Evolutionary conservation across 2,797 vertebrate species (phyloP), one percentile per base, ranked within the genome.

Genomic region (Morelia viridis): DNA sequence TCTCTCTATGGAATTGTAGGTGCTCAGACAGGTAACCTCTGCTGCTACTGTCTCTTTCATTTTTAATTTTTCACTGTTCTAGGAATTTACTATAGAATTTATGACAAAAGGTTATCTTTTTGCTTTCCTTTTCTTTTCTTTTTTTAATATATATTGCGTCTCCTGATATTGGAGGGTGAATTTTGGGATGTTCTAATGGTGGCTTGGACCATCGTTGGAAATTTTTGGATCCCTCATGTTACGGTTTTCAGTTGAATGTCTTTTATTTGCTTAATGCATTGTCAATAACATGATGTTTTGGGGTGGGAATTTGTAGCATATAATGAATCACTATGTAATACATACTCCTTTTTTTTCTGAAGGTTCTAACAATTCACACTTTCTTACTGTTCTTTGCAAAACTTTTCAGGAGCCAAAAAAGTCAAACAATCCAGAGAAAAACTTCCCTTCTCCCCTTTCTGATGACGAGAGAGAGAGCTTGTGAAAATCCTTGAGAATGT

Each of bases 341-440:
- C 60, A n/a, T 93, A 93, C 60, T 61, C 85, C 92, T 93, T 96
- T 96, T 95, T 41, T 91, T 89, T 95, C 95, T 97, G 96, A 96
- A 90, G 92, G 96, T 97, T 98, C 97, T 98, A 97, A 98, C 97
- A 96, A 91, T 96, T 97, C 97, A 95, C 95, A 97, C 96, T 98
- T 97, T 97, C 93, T 98, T 97, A 96, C 97, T 98, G 97, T 98
- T 98, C 97, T 98, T 97, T 98, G 97, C 97, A 97, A 98, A 97
- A 97, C 97, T 98, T 98, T 98, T 97, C 97, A 98, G 97, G 97
- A 98, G 95, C 96, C 97, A 97, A 97, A 98, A 97, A 97, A 97
- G 95, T 96, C 97, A 97, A 96, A 97, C 96, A 97, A 95, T 97
- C 96, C 97, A 98, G 97, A 98, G 97, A 98, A 97, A 97, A 96